These are phyloP conservation scores for Hydraecia micacea DNA, from an alignment of 2,888 invertebrate genomes.

Conservation along the genomic window DNA sequence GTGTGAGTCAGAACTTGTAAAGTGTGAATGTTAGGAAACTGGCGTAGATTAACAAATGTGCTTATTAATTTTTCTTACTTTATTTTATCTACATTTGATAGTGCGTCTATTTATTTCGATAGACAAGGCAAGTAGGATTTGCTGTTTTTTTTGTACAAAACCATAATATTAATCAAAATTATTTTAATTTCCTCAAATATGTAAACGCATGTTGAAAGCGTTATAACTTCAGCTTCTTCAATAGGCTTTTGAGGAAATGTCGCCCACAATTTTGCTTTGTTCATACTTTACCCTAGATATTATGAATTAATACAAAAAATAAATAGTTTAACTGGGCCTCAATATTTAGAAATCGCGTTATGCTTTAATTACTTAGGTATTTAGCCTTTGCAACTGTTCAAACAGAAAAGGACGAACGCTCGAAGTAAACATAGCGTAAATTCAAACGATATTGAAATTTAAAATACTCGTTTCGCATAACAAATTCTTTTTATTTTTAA, in stretches of 20 bases:
- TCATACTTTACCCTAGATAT: not conserved
- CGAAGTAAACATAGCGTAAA: not conserved
- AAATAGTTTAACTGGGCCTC: not conserved
- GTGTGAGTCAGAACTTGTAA: not conserved
- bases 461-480: no score
- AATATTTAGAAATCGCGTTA: not conserved
- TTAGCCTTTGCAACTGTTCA: not conserved
- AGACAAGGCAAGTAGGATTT: not conserved
- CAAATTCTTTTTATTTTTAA: no score
- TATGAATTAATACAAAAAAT: not conserved
- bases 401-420: not conserved
- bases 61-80: not conserved
- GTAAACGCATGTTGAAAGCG: not conserved
- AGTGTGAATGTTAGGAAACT: not conserved
- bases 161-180: not conserved
- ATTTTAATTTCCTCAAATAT: not conserved
- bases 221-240: no score
- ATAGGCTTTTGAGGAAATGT: not conserved
- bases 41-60: not conserved
- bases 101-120: no score
- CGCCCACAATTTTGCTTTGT: not conserved
- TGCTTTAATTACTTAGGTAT: not conserved
- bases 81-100: not conserved
- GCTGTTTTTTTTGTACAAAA: not conserved
- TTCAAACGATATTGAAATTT: no score